Evolutionary conservation across 2,113 vertebrate species (phyloP).

Genomic region (Procavia capensis): DNA sequence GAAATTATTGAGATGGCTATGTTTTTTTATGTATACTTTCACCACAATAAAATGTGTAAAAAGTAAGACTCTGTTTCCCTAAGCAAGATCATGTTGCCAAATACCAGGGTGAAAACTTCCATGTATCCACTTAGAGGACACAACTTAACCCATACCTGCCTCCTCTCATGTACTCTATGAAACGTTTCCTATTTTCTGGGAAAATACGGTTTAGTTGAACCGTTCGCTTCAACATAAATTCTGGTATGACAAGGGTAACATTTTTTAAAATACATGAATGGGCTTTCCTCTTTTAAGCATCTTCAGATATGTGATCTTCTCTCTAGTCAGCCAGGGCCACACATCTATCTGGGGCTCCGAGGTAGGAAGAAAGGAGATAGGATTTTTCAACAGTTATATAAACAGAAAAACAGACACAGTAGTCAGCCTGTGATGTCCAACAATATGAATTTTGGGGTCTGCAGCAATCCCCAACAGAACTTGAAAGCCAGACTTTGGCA

Average conservation of each 20-base stretch:
- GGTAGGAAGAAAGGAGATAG: neutral
- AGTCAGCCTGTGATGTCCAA: neutral
- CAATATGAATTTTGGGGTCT: neutral
- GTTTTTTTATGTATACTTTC: too few relatives aligned
- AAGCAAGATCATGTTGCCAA: too few relatives aligned
- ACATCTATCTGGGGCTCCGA: neutral
- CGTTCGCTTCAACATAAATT: neutral
- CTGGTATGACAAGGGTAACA: neutral
- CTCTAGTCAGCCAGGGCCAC: neutral
- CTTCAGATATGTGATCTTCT: neutral
- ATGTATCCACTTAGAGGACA: too few relatives aligned
- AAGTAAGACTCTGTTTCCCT: too few relatives aligned
- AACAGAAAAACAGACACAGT: neutral
- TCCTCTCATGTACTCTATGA: neutral
- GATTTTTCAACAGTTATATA: neutral
- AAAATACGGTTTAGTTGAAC: neutral
- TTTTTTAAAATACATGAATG: neutral
- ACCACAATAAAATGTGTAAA: too few relatives aligned
- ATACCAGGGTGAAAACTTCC: too few relatives aligned
- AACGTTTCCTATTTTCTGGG: neutral
- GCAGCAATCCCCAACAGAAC: neutral
- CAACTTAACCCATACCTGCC: neutral
- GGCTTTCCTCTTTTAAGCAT: neutral
- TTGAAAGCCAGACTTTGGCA: neutral
- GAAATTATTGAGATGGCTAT: too few relatives aligned